These are phyloP conservation scores for Dromas ardeola DNA, from an alignment of 2,113 vertebrate species.

Conservation along the genomic window DNA sequence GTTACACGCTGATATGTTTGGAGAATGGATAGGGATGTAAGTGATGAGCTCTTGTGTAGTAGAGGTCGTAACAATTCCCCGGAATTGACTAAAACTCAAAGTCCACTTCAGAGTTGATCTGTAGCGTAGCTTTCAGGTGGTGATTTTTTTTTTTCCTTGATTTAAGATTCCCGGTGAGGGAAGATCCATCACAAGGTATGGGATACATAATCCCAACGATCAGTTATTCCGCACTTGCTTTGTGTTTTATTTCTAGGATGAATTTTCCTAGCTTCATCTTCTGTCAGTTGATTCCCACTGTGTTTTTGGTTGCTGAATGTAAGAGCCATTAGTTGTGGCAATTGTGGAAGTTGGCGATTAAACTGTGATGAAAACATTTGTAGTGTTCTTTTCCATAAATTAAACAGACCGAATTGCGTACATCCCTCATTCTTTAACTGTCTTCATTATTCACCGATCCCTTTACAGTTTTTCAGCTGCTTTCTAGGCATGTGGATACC, in stretches of 20 bases:
- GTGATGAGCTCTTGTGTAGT: not conserved
- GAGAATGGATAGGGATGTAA: not conserved
- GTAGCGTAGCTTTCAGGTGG: not conserved
- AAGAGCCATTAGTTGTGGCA: not conserved
- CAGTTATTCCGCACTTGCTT: not conserved
- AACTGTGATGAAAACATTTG: not conserved
- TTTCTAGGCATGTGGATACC: constrained; percentile 6
- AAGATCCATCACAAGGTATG: not conserved
- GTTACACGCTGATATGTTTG: not conserved
- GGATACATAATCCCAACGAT: accelerated
- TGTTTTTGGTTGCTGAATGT: not conserved
- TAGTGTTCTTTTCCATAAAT: not conserved
- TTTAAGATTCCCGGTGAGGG: not conserved
- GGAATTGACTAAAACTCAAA: not conserved
- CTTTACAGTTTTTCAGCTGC: not conserved
- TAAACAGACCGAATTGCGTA: not conserved
- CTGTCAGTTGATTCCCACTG: not conserved
- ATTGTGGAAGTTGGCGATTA: not conserved
- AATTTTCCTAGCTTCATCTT: not conserved
- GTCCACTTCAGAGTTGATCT: not conserved
- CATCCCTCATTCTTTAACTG: not conserved
- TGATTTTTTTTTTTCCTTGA: not conserved
- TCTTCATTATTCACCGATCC: not conserved
- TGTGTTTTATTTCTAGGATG: not conserved
- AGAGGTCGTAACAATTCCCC: not conserved